Conservation (phyloP, 2,113 vertebrate genomes). For the Ptychochromis oligacanthus region DNA sequence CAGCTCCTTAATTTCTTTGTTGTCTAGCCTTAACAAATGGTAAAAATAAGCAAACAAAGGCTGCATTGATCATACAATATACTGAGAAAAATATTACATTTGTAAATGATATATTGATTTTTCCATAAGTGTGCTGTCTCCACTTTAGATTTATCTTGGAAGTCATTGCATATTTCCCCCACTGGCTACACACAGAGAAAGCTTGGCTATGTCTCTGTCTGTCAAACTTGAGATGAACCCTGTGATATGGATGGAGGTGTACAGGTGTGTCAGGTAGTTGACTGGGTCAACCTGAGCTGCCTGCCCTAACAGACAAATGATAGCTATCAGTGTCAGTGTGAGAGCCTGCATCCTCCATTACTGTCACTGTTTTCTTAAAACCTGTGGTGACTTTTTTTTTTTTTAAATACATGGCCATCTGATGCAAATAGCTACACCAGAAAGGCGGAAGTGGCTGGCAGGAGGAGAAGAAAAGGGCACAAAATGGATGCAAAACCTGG, state of each 20-base stretch:
- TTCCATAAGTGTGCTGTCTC: conserved; percentile 1
- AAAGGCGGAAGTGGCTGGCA: conserved; percentile 56
- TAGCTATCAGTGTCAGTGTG: conserved; percentile 4
- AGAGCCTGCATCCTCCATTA: conserved; percentile 36
- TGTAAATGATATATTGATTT: conserved; percentile 13
- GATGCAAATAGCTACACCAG: conserved; percentile 70
- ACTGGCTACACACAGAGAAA: conserved; percentile 30
- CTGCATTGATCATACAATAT: background rate
- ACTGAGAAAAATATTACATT: background rate
- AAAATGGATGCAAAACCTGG: conserved; percentile 79
- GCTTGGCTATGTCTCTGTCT: conserved; percentile 46
- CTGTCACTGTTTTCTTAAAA: conserved; percentile 52
- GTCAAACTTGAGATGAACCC: conserved; percentile 66
- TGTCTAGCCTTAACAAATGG: background rate
- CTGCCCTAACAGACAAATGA: conserved; percentile 9
- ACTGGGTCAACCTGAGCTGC: conserved; percentile 14
- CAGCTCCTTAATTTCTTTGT: background rate
- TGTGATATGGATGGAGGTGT: conserved; percentile 26
- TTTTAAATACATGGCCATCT: background rate
- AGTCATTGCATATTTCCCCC: conserved; percentile 27
- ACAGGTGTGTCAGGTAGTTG: background rate
- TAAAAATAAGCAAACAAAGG: background rate
- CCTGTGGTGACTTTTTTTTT: conserved; percentile 45
- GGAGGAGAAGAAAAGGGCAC: conserved; percentile 55
- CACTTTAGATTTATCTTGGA: conserved; percentile 26